Evolutionary conservation across 2,888 invertebrate genomes (phyloP).

Genomic region (Lutraria lutraria): DNA sequence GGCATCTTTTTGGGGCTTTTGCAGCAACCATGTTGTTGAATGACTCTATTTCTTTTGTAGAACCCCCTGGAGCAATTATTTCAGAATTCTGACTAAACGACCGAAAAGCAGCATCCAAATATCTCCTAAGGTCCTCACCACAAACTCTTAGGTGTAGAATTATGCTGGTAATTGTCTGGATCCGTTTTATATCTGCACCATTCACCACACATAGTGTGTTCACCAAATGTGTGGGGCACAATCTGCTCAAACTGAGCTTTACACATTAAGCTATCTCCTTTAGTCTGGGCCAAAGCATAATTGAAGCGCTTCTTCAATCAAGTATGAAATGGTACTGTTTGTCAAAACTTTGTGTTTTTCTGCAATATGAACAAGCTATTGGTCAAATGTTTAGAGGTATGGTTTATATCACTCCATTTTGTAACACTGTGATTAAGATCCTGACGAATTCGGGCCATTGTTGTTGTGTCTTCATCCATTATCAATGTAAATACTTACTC

Average conservation of each 20-base stretch:
- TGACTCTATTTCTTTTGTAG: background rate
- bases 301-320: slow-evolving; percentile 27
- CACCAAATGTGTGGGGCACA: slow-evolving; percentile 29
- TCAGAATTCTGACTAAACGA: background rate
- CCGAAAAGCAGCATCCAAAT: background rate
- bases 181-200: slow-evolving; percentile 6
- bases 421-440: slow-evolving; percentile 32
- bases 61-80: slow-evolving; percentile 13
- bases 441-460: slow-evolving; percentile 39
- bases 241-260: background rate
- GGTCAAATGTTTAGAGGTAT: slow-evolving; percentile 49
- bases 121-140: background rate
- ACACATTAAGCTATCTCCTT: background rate
- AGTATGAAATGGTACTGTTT: no score
- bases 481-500: slow-evolving; percentile 39
- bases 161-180: slow-evolving; percentile 14
- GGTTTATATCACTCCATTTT: slow-evolving; percentile 61
- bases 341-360: slow-evolving; percentile 51
- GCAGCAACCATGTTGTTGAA: no score
- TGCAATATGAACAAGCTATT: slow-evolving; percentile 45
- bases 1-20: no score
- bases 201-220: background rate
- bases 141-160: background rate
- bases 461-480: slow-evolving; percentile 62
- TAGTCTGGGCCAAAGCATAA: slow-evolving; percentile 8